A percentile compares a stretch with the other conserved stretches of the same genome.
Evolutionary conservation across 2,888 invertebrate species (phyloP).

Genomic region (Geotrupes spiniger): DNA sequence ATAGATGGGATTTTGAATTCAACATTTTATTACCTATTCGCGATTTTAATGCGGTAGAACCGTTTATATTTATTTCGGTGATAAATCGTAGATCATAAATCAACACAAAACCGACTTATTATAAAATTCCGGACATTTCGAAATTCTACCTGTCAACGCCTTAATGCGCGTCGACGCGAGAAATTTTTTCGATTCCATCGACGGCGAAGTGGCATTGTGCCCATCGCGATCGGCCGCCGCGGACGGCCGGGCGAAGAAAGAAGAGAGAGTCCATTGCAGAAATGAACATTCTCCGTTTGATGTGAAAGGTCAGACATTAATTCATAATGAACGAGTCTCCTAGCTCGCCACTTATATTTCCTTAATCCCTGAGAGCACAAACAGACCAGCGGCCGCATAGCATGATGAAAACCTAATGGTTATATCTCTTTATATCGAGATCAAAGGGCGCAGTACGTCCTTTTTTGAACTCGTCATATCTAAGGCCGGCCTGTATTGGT

Average conservation of each 20-base stretch:
- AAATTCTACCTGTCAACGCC: too few species aligned
- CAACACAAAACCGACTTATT: too few species aligned
- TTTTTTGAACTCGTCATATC: conserved; percentile 45
- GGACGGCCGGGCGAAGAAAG: conserved; percentile 9
- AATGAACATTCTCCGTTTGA: conserved; percentile 37
- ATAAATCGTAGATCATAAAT: too few species aligned
- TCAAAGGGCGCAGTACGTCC: conserved; percentile 45
- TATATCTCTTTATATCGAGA: conserved; percentile 51
- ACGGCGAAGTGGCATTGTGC: too few species aligned
- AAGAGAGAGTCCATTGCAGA: conserved; percentile 33
- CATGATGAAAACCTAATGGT: conserved; percentile 53
- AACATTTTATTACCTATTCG: too few species aligned
- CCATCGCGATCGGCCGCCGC: not conserved
- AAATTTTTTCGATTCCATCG: too few species aligned
- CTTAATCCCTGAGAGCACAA: conserved; percentile 51
- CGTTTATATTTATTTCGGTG: too few species aligned
- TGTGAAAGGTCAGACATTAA: conserved; percentile 46
- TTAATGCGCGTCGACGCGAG: too few species aligned
- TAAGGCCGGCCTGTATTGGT: conserved; percentile 41
- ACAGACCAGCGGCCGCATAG: conserved; percentile 45
- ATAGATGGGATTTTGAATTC: too few species aligned
- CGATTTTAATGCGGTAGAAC: too few species aligned
- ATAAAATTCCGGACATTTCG: too few species aligned
- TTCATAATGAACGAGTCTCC: conserved; percentile 50
- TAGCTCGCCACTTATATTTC: conserved; percentile 52